Evolutionary conservation across 1,140 invertebrate genomes (phyloP), one percentile per base, ranked within the genome.

Genomic region (Orussus abietinus): DNA sequence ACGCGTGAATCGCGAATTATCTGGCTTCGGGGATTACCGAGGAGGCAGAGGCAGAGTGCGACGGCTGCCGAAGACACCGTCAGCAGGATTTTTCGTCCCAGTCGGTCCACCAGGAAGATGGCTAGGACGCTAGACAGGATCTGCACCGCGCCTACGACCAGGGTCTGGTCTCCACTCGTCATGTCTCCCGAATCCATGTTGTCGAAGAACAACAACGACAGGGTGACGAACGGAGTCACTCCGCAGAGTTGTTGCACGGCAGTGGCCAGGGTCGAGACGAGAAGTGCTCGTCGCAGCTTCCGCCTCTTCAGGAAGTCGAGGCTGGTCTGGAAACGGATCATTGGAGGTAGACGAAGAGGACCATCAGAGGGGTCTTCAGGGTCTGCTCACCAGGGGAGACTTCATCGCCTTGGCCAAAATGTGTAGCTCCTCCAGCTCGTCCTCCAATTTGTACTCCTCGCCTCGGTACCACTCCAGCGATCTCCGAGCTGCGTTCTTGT

Each of bases 181-280:
- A 66, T 9, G 84, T 78, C 15, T 60, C 62, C 45, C 74, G 79
- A 31, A 77, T 77, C 46, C 76, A 76, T 38, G 58, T 77, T 51
- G 76, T 71, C 63, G 60, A 94, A 90, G 45, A 94, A 86, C 3
- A 73, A 65, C 3, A n/a, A n/a, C n/a, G n/a, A n/a, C n/a, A n/a
- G n/a, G 62, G 90, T 90, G 48, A 90, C 82, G 10, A 92, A 83
- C 3, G 84, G 84, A 55, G 90, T 91, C 33, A 92, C 86, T 20
- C 90, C 87, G 45, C 82, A 84, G 29, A 92, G 72, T 64, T 92
- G 89, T 57, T 92, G 88, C 56, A 88, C 82, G 38, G 86, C 64
- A 79, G 92, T 88, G 1, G 91, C 68, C 12, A 78, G 77, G 44
- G 88, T 71, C 40, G 80, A 82, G 15, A 90, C 83, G 5, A 80